phyloP scores from a whole-genome alignment of 2,113 vertebrate species.

The Eurypyga helias region DNA sequence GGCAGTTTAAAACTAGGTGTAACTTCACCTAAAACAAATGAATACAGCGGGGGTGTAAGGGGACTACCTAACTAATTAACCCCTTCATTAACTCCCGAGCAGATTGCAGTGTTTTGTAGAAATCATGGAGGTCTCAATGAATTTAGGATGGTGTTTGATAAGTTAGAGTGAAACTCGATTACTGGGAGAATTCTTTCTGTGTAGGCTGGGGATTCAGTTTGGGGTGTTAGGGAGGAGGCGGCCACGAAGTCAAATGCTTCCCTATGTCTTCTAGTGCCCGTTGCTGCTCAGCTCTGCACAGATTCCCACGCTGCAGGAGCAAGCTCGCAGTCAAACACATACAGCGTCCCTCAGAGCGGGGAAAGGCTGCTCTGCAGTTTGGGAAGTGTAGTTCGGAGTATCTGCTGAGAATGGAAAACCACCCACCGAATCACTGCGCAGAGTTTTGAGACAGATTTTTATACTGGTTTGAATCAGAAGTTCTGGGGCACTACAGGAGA shows the following conservation, averaged over 20 bases:
- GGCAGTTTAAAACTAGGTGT: conserved; percentile 58
- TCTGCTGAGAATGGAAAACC: neutral
- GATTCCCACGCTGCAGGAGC: neutral
- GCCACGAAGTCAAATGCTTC: neutral
- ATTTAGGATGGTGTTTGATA: neutral
- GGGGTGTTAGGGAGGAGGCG: neutral
- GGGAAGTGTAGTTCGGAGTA: neutral
- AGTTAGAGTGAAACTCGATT: neutral
- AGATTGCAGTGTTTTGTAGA: neutral
- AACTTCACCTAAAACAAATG: conserved; percentile 54
- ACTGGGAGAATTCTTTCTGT: neutral
- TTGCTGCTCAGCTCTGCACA: neutral
- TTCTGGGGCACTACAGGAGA: neutral
- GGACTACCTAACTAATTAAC: conserved; percentile 7
- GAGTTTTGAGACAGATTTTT: neutral
- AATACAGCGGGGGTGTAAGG: conserved; percentile 1
- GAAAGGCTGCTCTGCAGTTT: neutral
- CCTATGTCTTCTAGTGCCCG: accelerated
- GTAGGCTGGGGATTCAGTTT: neutral
- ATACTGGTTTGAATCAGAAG: neutral
- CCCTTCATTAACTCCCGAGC: neutral
- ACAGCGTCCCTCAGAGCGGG: accelerated
- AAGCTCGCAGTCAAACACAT: neutral
- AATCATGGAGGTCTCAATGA: neutral
- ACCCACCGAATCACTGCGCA: neutral